Evolutionary conservation across 2,113 vertebrate genomes (phyloP), one percentile per base, ranked within the genome.

Genomic region (Emberiza fucata): DNA sequence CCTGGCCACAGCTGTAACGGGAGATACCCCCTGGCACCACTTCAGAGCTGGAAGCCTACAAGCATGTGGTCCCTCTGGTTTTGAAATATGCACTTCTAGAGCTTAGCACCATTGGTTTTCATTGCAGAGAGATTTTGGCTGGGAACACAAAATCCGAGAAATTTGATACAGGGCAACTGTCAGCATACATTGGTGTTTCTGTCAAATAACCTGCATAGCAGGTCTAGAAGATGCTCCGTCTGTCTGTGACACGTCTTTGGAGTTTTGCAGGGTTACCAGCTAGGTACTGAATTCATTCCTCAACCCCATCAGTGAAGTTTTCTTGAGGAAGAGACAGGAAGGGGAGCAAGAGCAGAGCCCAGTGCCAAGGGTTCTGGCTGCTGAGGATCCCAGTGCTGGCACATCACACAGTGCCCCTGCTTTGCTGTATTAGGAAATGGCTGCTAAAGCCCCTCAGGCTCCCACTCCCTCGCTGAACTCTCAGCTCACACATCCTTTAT

Each of bases 331-430:
- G 35, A 63, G 20, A 15, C 29, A 59, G 0, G 3, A 51, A 61
- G n/a, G 71, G 24, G 51, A 80, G 31, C 0, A 0, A 31, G 7
- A 85, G 68, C 40, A 86, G 64, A 70, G 39, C 16, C 14, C 29
- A 7, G 19, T 24, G 40, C 22, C 0, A 0, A 29, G 33, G 37
- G 35, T 11, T 65, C 42, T 42, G 50, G 4, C 35, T 66, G 48
- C 54, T 42, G 4, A 28, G 31, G 14, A n/a, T 63, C 24, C 48
- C 47, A 20, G 35, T 0, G 6, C 48, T 73, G 87, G 47, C 33
- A 44, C 29, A 33, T 8, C 68, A 23, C 0, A 0, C 19, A 8
- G 19, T 72, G 56, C 25, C 48, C 33, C n/a, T 29, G 33, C 31
- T 80, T 56, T 71, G 21, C 25, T 68, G 21, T 6, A 3, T 14